Conservation (phyloP, 2,888 invertebrate genomes). For the Chaitophorus viminalis region DNA sequence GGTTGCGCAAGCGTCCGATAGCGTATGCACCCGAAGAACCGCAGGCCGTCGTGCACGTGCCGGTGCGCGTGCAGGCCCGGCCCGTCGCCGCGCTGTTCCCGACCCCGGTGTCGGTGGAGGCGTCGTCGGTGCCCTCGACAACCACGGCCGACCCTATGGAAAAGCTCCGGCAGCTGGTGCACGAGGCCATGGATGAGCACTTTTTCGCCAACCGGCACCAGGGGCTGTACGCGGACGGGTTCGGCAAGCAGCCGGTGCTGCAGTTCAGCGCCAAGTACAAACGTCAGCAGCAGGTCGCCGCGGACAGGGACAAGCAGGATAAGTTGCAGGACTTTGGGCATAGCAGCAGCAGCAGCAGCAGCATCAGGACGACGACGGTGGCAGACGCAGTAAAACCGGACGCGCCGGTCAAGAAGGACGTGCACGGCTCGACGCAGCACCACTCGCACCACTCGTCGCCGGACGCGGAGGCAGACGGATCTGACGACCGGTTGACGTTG, state of each 20-base stretch:
- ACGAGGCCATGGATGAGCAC: constrained; percentile 63
- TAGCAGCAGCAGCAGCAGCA: too few relatives aligned
- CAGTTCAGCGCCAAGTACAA: constrained; percentile 30
- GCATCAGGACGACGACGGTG: neutral
- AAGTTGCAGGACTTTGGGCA: neutral
- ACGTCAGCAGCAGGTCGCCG: constrained; percentile 36
- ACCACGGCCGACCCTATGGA: constrained; percentile 21
- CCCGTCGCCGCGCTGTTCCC: neutral
- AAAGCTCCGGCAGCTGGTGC: constrained; percentile 41
- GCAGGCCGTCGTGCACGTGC: neutral
- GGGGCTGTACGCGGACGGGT: constrained; percentile 63
- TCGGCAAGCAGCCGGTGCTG: constrained; percentile 55
- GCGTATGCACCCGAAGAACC: neutral
- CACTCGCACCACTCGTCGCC: neutral
- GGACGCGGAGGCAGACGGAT: constrained; percentile 51
- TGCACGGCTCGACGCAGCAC: neutral
- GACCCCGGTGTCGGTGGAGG: neutral
- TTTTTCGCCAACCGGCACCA: constrained; percentile 63
- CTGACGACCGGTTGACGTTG: constrained; percentile 44
- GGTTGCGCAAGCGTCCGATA: constrained; percentile 32
- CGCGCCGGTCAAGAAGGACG: neutral
- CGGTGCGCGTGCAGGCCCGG: constrained; percentile 3
- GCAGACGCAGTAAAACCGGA: constrained; percentile 8
- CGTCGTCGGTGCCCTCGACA: neutral
- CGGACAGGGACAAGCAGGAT: constrained; percentile 20